These are phyloP conservation scores for Heliconius himera DNA, from an alignment of 1,140 invertebrate species.

Conservation along the genomic window DNA sequence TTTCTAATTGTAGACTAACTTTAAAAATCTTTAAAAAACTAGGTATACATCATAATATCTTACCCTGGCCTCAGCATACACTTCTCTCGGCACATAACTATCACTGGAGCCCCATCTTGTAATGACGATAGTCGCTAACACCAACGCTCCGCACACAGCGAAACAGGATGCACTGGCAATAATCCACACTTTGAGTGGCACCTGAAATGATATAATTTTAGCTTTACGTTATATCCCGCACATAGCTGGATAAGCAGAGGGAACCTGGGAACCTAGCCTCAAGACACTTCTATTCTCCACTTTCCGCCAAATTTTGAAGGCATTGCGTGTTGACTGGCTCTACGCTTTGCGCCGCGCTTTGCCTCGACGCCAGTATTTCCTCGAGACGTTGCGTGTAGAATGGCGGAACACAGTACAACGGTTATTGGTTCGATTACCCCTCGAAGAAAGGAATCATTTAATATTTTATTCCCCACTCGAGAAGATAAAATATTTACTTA, in stretches of 20 bases:
- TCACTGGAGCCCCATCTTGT: slow-evolving; percentile 62
- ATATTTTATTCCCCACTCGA: no score
- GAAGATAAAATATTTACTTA: no score
- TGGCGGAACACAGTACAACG: no score
- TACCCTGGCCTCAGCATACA: slow-evolving; percentile 54
- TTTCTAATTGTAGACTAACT: background rate
- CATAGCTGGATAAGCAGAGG: background rate
- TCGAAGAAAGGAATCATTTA: no score
- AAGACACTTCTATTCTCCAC: background rate
- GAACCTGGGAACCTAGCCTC: background rate
- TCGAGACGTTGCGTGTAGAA: no score
- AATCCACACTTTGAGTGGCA: slow-evolving; percentile 70
- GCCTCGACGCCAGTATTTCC: no score
- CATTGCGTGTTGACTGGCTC: background rate
- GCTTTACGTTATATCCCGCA: background rate
- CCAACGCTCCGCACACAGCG: slow-evolving; percentile 35
- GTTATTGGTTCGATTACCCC: no score
- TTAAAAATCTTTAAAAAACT: background rate
- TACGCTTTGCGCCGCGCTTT: no score
- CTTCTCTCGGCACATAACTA: slow-evolving; percentile 45
- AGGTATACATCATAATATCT: slow-evolving; percentile 11
- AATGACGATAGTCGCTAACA: slow-evolving; percentile 61
- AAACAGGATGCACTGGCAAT: slow-evolving; percentile 73
- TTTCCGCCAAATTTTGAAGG: no score
- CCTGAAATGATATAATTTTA: slow-evolving; percentile 48